Evolutionary conservation across 1,140 invertebrate species (phyloP).

Genomic region (Eurosta solidaginis): DNA sequence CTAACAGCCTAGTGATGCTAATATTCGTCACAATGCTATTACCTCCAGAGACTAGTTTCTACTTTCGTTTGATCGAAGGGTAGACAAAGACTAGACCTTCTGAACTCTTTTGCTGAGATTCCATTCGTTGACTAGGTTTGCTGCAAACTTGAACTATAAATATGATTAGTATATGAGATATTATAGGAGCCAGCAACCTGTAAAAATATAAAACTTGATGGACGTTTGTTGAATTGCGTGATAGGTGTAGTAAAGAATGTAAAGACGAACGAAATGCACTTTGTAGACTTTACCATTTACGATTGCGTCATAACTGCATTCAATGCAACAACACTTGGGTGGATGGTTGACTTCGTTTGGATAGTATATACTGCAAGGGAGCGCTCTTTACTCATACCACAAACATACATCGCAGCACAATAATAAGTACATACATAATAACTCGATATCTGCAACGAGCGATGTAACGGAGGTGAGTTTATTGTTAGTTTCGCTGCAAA

Average conservation of each 20-base stretch:
- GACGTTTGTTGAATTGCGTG: constrained; percentile 2
- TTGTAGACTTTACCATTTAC: constrained; percentile 22
- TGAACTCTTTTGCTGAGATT: too few relatives aligned
- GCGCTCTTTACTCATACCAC: neutral
- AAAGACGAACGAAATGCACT: neutral
- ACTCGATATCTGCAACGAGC: too few relatives aligned
- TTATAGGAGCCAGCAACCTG: neutral
- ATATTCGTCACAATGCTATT: too few relatives aligned
- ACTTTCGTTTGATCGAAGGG: too few relatives aligned
- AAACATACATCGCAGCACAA: neutral
- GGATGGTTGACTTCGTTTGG: constrained; percentile 15
- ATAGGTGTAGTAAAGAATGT: neutral
- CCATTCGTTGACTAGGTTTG: too few relatives aligned
- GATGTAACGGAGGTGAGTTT: too few relatives aligned
- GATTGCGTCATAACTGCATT: constrained; percentile 23
- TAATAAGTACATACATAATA: too few relatives aligned
- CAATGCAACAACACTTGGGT: constrained; percentile 18
- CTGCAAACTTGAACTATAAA: neutral
- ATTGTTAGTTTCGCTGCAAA: too few relatives aligned
- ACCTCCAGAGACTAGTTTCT: too few relatives aligned
- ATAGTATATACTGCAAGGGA: neutral
- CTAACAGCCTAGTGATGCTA: too few relatives aligned
- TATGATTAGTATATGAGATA: neutral
- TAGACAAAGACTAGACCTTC: too few relatives aligned
- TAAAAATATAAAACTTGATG: neutral